Evolutionary conservation across 2,797 vertebrate genomes (phyloP).

Genomic region (Notolepis coatsorum): DNA sequence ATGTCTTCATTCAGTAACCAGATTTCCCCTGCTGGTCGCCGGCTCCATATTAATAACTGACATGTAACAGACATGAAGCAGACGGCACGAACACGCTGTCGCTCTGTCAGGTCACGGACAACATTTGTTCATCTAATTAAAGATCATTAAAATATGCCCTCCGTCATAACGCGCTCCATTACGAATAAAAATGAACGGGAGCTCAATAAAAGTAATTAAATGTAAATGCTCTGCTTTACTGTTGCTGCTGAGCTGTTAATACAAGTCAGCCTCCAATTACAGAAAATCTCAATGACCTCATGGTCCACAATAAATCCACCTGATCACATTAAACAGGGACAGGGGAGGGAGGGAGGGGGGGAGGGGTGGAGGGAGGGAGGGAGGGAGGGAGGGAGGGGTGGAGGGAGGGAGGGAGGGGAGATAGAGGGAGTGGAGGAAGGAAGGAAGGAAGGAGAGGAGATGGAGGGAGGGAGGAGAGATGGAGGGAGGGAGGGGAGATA

Average conservation of each 20-base stretch:
- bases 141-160: conserved; percentile 89
- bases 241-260: conserved; percentile 87
- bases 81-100: conserved; percentile 58
- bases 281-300: conserved; percentile 89
- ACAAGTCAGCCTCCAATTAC: conserved; percentile 91
- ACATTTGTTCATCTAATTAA: conserved; percentile 89
- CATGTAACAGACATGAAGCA: conserved; percentile 46
- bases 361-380: conserved; percentile 1
- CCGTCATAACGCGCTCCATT: conserved; percentile 89
- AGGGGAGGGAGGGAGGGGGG: neutral
- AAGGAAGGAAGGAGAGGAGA: neutral
- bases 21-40: conserved; percentile 73
- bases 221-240: conserved; percentile 92
- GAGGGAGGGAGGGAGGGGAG: neutral
- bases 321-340: conserved; percentile 80
- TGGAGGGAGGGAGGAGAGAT: neutral
- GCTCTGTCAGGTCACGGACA: conserved; percentile 86
- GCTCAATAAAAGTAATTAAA: conserved; percentile 96
- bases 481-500: neutral
- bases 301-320: conserved; percentile 87
- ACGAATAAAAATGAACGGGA: conserved; percentile 86
- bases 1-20: conserved; percentile 73
- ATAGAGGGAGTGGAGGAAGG: too few species aligned
- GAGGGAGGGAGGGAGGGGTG: neutral
- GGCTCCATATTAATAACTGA: conserved; percentile 75